A percentile compares a stretch with the other conserved stretches of the same genome.
Evolutionary conservation across 2,888 invertebrate species (phyloP).

Genomic region (Dolomedes plantarius): DNA sequence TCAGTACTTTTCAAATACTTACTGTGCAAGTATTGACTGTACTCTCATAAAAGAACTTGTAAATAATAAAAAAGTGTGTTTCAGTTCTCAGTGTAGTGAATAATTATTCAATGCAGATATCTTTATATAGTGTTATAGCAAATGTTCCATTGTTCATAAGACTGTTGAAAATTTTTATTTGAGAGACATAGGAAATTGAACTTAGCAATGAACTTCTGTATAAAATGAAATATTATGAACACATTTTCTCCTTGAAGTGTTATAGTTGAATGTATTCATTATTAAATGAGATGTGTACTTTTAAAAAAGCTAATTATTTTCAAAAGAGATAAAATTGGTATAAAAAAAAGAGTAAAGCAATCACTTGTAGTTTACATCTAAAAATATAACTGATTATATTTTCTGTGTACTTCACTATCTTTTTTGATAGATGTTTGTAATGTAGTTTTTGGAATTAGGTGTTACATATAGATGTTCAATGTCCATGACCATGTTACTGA

Average conservation of each 20-base stretch:
- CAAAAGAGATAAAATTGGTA: not conserved
- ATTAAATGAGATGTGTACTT: too few relatives aligned
- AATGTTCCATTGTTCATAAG: not conserved
- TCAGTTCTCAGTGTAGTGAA: not conserved
- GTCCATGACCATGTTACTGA: not conserved
- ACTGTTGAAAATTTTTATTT: not conserved
- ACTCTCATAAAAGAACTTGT: not conserved
- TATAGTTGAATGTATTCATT: not conserved
- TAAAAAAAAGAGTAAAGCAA: not conserved
- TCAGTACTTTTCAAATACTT: not conserved
- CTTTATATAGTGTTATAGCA: conserved; percentile 6
- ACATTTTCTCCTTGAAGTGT: not conserved
- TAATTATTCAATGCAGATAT: not conserved
- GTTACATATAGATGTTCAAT: not conserved
- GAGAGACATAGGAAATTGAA: not conserved
- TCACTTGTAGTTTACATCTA: not conserved
- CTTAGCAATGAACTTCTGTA: conserved; percentile 12
- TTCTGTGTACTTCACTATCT: conserved; percentile 3
- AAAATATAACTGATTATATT: not conserved
- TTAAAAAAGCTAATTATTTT: too few relatives aligned
- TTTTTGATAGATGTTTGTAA: conserved; percentile 18
- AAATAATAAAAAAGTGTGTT: not conserved
- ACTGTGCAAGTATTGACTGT: not conserved
- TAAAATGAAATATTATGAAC: not conserved
- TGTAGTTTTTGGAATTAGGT: conserved; percentile 13